Evolutionary conservation across 1,140 invertebrate genomes (phyloP).

Genomic region (Hormaphis cornu): DNA sequence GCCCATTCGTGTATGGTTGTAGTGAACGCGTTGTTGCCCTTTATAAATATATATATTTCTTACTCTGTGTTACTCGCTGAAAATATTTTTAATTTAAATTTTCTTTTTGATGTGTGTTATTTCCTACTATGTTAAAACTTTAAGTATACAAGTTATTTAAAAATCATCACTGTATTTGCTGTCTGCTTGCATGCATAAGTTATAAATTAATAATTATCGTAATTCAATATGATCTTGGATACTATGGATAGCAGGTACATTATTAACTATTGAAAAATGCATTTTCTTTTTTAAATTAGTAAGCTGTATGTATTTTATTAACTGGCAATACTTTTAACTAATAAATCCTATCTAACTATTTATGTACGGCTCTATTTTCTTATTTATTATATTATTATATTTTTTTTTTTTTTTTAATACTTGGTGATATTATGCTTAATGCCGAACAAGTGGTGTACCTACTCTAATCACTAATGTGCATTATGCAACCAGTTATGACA

Average conservation of each 20-base stretch:
- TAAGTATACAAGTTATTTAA: background rate
- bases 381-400: too few species aligned
- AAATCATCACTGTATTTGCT: background rate
- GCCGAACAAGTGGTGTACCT: too few species aligned
- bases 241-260: too few species aligned
- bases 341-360: too few species aligned
- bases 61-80: background rate
- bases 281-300: too few species aligned
- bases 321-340: too few species aligned
- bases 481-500: background rate
- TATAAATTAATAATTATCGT: background rate
- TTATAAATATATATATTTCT: background rate
- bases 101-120: background rate
- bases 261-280: too few species aligned
- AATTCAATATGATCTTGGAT: background rate
- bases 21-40: background rate
- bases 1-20: conserved; percentile 8
- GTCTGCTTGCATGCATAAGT: background rate
- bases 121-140: background rate
- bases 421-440: too few species aligned
- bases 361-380: too few species aligned
- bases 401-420: too few species aligned
- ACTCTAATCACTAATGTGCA: too few species aligned
- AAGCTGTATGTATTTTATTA: too few species aligned
- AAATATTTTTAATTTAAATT: background rate